phyloP scores from a whole-genome alignment of 2,797 vertebrate genomes.

The Sebastes itinus region DNA sequence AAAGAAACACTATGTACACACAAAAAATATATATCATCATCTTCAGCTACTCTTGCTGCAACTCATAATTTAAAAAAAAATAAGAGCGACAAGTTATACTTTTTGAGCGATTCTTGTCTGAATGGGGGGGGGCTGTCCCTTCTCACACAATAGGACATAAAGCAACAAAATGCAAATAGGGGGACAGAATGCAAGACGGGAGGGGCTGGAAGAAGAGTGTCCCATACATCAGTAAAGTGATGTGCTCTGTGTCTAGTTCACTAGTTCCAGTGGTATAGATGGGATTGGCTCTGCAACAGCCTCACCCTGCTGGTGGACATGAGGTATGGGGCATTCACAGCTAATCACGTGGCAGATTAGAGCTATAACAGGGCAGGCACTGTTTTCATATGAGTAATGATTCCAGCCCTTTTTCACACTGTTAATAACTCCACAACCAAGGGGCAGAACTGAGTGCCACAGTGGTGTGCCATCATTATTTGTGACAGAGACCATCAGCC shows the following conservation, averaged over 20 bases:
- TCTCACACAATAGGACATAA: not conserved
- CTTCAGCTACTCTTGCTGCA: not conserved
- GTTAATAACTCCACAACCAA: constrained; percentile 35
- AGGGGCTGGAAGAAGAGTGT: not conserved
- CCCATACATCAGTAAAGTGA: not conserved
- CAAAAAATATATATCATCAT: not conserved
- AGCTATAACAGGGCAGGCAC: not conserved
- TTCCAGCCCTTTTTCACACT: constrained; percentile 13
- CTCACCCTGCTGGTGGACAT: not conserved
- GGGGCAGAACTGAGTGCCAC: constrained; percentile 14
- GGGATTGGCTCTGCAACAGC: not conserved
- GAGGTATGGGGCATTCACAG: not conserved
- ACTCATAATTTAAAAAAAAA: not conserved
- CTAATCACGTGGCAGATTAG: not conserved
- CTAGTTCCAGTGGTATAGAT: not conserved
- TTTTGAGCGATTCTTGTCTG: too few relatives aligned
- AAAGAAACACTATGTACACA: not conserved
- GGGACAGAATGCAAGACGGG: not conserved
- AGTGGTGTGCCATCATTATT: constrained; percentile 17
- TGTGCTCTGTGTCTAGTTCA: not conserved
- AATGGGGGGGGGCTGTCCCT: too few relatives aligned
- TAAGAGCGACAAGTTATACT: too few relatives aligned
- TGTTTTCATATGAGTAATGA: constrained; percentile 23
- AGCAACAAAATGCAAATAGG: too few relatives aligned
- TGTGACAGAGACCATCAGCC: constrained; percentile 29